Conservation (phyloP, 1,140 invertebrate genomes). For the Triops longicaudatus region DNA sequence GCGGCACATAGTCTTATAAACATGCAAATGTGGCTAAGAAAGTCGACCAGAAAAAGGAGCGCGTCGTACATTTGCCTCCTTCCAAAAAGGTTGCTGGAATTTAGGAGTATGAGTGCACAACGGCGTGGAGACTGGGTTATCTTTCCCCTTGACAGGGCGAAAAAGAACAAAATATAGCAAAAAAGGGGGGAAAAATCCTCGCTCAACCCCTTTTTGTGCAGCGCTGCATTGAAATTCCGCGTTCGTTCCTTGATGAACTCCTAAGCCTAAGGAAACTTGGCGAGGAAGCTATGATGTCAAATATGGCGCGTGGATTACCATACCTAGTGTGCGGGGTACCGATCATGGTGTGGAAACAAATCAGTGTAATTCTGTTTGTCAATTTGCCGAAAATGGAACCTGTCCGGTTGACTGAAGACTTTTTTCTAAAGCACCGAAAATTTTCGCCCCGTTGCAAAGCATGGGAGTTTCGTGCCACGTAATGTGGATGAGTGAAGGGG, state of each 20-base stretch:
- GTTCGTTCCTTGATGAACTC: not conserved
- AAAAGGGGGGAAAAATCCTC: not conserved
- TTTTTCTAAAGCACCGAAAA: too few species aligned
- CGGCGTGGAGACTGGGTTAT: not conserved
- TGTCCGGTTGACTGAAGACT: too few species aligned
- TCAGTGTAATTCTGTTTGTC: not conserved
- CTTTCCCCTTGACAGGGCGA: not conserved
- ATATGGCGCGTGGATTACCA: not conserved
- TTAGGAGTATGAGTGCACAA: conserved; percentile 11
- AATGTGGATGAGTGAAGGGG: not conserved
- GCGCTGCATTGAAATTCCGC: not conserved
- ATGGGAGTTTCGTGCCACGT: not conserved
- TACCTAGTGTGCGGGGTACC: not conserved
- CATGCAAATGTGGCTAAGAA: not conserved
- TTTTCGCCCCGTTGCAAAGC: too few species aligned
- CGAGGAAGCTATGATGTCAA: not conserved
- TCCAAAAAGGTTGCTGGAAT: not conserved
- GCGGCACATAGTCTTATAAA: conserved; percentile 6
- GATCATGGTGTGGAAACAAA: not conserved
- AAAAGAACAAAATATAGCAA: not conserved
- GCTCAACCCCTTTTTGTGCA: not conserved
- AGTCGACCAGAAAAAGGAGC: not conserved
- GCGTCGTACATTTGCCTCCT: not conserved
- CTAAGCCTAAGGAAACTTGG: not conserved
- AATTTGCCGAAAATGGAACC: not conserved